Conservation (phyloP, 2,888 invertebrate genomes). For the Atethmia centrago region DNA sequence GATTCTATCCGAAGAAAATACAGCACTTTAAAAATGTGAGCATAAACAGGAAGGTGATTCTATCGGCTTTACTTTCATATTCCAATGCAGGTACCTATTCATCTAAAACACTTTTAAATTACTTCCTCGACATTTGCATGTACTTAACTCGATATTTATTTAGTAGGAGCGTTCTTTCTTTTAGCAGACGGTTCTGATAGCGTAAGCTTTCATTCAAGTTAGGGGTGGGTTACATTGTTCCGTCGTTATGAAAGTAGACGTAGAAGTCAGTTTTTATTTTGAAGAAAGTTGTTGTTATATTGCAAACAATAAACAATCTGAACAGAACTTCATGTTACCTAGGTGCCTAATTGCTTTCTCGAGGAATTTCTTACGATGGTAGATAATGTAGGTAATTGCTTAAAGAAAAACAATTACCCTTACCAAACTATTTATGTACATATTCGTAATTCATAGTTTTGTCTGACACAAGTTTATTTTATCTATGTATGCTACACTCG, state of each 20-base stretch:
- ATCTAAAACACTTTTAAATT: slow-evolving; percentile 57
- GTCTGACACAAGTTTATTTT: too few relatives aligned
- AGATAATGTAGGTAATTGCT: too few relatives aligned
- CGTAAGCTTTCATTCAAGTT: slow-evolving; percentile 47
- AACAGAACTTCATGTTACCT: neutral
- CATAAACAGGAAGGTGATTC: neutral
- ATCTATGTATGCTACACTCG: too few relatives aligned
- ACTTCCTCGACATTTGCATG: slow-evolving; percentile 59
- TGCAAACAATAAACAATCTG: neutral
- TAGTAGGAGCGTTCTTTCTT: slow-evolving; percentile 52
- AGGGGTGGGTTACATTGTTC: slow-evolving; percentile 38
- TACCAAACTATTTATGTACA: too few relatives aligned
- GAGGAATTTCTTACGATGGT: neutral
- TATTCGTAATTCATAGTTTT: too few relatives aligned
- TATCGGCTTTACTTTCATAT: neutral
- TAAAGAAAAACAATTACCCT: too few relatives aligned
- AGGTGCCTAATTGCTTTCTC: neutral
- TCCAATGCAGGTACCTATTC: slow-evolving; percentile 37
- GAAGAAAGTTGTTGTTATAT: neutral
- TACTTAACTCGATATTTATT: slow-evolving; percentile 64
- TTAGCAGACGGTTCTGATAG: slow-evolving; percentile 36
- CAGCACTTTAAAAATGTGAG: slow-evolving; percentile 20
- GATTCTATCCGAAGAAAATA: slow-evolving; percentile 3
- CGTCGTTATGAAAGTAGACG: neutral
- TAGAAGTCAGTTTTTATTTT: neutral